phyloP scores from a whole-genome alignment of 2,113 vertebrate species.

The Emydura subglobosa region DNA sequence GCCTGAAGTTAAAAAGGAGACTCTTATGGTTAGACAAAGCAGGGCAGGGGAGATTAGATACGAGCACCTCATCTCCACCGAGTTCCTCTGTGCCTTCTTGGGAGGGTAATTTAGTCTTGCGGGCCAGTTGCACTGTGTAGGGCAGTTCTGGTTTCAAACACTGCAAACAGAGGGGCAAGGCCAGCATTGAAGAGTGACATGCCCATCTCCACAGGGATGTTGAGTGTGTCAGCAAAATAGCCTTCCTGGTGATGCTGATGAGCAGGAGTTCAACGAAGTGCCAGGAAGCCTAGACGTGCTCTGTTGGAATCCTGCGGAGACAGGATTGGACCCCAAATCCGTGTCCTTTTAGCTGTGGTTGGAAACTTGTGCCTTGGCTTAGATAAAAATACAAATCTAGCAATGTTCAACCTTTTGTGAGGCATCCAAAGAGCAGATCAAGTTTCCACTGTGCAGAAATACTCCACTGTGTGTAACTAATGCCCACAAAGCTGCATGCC shows the following conservation, averaged over 20 bases:
- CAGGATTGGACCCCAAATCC: not conserved
- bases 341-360: fast-evolving
- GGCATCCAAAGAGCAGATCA: constrained; percentile 39
- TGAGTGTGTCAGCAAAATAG: fast-evolving
- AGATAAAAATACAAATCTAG: constrained; percentile 61
- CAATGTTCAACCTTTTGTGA: constrained; percentile 55
- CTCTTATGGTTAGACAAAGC: not conserved
- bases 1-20: not conserved
- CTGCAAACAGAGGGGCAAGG: not conserved
- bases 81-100: fast-evolving
- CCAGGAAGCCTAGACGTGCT: constrained; percentile 16
- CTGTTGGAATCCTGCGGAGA: fast-evolving
- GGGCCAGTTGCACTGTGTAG: fast-evolving
- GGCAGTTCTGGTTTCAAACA: not conserved
- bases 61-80: not conserved
- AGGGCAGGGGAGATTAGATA: not conserved
- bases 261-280: fast-evolving
- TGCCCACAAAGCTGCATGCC: not conserved
- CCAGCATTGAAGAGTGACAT: too few relatives aligned
- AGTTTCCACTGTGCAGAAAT: not conserved
- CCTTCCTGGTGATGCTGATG: not conserved
- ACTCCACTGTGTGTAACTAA: not conserved
- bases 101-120: fast-evolving
- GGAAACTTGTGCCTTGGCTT: not conserved
- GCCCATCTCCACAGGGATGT: fast-evolving